A percentile compares a stretch with the other conserved stretches of the same genome.
These are phyloP conservation scores for Tetramorium alpestre DNA, from an alignment of 1,140 invertebrate species.

Conservation along the genomic window DNA sequence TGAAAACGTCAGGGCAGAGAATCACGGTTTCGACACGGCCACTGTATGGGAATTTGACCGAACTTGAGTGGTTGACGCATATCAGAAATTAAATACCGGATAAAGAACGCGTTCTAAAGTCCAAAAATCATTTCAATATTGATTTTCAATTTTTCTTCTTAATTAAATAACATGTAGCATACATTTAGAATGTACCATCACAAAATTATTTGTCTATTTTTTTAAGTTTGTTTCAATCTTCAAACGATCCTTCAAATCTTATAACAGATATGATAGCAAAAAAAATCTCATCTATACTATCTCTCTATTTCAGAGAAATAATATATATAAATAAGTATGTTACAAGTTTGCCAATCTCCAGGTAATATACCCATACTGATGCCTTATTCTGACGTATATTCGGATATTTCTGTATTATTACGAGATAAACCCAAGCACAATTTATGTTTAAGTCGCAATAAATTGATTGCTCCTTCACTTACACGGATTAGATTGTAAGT, in stretches of 20 bases:
- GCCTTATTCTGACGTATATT: not conserved
- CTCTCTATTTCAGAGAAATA: not conserved
- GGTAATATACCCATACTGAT: not conserved
- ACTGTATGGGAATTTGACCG: conserved; percentile 73
- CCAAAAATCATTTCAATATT: not conserved
- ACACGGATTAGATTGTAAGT: not conserved
- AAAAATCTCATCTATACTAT: not conserved
- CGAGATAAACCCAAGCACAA: not conserved
- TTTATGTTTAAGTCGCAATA: not conserved
- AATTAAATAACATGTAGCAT: not conserved
- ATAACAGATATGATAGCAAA: not conserved
- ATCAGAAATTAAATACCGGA: not conserved
- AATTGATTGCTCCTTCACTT: not conserved
- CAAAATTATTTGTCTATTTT: not conserved
- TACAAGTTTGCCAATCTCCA: not conserved
- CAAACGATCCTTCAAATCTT: not conserved
- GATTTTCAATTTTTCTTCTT: not conserved
- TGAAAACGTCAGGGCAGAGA: conserved; percentile 77
- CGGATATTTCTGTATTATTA: not conserved
- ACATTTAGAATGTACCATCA: not conserved
- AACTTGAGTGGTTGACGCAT: not conserved
- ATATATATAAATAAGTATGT: not conserved
- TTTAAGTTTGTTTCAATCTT: not conserved
- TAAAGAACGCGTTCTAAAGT: conserved; percentile 2
- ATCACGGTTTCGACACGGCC: conserved; percentile 76